Conservation (phyloP, 92 coral and sea anemone genomes). For the Blastomussa wellsi region DNA sequence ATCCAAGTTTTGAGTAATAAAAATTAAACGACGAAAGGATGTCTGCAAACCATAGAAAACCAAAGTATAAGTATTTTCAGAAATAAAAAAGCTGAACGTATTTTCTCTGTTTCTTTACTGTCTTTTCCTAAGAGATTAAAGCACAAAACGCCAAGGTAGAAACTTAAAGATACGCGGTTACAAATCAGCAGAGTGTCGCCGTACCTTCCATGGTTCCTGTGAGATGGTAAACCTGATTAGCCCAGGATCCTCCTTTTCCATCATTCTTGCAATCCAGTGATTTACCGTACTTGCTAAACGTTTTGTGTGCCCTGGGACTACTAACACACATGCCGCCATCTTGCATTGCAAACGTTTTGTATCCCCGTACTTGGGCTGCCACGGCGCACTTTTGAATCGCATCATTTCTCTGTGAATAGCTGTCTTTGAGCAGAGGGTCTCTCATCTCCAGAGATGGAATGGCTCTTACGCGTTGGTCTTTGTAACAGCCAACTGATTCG, state of each 20-base stretch:
- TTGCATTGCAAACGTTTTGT: constrained; percentile 31
- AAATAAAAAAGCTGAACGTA: background rate
- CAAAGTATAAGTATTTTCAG: too few species aligned
- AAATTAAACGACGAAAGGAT: background rate
- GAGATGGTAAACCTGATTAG: constrained; percentile 35
- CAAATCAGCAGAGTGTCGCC: too few species aligned
- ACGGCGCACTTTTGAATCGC: constrained; percentile 38
- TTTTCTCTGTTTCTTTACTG: too few species aligned
- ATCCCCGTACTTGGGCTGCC: constrained; percentile 34
- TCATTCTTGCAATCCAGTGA: constrained; percentile 28
- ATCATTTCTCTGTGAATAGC: constrained; percentile 13
- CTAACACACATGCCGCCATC: constrained; percentile 41
- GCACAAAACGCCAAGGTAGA: too few species aligned
- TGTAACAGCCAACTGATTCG: constrained; percentile 29
- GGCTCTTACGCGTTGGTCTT: background rate
- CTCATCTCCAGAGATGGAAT: constrained; percentile 18
- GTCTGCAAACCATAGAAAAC: background rate
- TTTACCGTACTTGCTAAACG: background rate
- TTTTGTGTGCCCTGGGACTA: background rate
- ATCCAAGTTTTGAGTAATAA: background rate
- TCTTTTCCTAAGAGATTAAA: too few species aligned
- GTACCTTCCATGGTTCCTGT: constrained; percentile 13
- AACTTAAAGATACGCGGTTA: too few species aligned
- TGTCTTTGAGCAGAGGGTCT: constrained; percentile 18
- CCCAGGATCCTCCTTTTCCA: constrained; percentile 43